These are phyloP conservation scores for Gallinago solitaria DNA, from an alignment of 2,797 vertebrate species.

Conservation along the genomic window DNA sequence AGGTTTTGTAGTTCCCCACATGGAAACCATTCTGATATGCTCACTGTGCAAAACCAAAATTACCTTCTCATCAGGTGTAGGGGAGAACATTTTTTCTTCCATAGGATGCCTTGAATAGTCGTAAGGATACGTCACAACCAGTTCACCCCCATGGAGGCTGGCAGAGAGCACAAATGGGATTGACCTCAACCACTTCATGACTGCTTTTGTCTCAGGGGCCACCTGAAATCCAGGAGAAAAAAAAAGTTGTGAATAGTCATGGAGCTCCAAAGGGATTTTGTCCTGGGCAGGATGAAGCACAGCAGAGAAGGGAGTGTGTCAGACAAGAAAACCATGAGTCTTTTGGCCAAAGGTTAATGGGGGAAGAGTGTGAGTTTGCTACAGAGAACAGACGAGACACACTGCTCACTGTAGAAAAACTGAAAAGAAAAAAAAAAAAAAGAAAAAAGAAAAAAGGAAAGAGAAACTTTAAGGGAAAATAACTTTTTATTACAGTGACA, in stretches of 20 bases:
- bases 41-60: neutral
- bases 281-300: neutral
- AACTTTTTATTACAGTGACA: neutral
- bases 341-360: neutral
- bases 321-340: neutral
- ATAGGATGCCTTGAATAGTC: conserved; percentile 90
- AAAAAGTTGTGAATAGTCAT: neutral
- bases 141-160: conserved; percentile 94
- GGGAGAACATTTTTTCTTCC: conserved; percentile 91
- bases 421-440: neutral
- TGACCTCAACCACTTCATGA: conserved; percentile 94
- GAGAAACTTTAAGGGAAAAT: neutral
- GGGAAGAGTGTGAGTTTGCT: neutral
- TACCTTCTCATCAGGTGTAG: conserved; percentile 96
- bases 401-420: neutral
- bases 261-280: neutral
- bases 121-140: conserved; percentile 95
- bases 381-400: neutral
- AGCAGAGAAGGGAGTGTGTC: neutral
- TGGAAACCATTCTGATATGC: neutral
- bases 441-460: neutral
- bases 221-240: conserved; percentile 77
- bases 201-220: conserved; percentile 93
- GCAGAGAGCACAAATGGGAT: conserved; percentile 93
- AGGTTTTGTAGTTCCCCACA: rapidly evolving